Conservation (phyloP, 2,797 vertebrate species). For the Falco novaeseelandiae region DNA sequence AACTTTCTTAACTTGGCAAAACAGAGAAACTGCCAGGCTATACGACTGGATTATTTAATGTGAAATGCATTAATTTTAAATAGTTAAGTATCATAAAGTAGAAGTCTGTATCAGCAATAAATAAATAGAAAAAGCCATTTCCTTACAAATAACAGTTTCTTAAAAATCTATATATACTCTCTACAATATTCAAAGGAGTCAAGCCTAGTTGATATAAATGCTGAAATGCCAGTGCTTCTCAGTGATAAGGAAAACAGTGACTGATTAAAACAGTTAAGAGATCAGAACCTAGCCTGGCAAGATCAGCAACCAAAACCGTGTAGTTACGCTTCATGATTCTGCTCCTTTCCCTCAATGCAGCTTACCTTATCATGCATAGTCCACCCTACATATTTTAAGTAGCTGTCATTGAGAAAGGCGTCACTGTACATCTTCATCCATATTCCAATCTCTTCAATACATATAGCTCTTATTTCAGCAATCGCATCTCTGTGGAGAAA, state of each 20-base stretch:
- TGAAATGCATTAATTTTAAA: not conserved
- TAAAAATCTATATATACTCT: not conserved
- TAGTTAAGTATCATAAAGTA: not conserved
- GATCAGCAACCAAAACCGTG: not conserved
- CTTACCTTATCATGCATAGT: conserved; percentile 97
- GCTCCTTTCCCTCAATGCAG: not conserved
- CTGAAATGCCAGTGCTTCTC: not conserved
- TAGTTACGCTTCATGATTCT: not conserved
- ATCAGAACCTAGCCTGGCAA: not conserved
- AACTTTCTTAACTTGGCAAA: not conserved
- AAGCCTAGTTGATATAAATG: not conserved
- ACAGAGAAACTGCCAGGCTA: not conserved
- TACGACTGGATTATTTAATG: not conserved
- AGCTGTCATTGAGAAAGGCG: conserved; percentile 97
- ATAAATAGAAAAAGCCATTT: not conserved
- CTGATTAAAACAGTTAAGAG: not conserved
- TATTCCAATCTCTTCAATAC: conserved; percentile 96
- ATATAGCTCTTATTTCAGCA: conserved; percentile 96
- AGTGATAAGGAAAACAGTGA: not conserved
- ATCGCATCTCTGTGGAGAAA: conserved; percentile 87
- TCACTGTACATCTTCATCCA: conserved; percentile 99
- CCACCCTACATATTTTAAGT: conserved; percentile 97
- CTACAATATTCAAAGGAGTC: not conserved
- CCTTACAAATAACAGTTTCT: not conserved
- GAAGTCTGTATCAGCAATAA: not conserved